phyloP scores from a whole-genome alignment of 2,888 invertebrate genomes.

The Ischnura elegans region DNA sequence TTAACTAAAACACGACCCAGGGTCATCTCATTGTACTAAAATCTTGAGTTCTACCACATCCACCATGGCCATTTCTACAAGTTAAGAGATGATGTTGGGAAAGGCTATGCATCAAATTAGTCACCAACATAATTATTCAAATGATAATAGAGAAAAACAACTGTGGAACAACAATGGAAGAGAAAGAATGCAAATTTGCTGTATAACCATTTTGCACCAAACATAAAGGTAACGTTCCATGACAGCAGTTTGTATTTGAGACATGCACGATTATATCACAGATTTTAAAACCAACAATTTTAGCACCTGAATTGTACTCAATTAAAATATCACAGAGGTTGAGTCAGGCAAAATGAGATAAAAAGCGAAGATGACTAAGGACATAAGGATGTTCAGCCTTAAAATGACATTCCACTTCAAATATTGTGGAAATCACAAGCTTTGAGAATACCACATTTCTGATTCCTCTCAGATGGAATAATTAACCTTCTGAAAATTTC shows the following conservation, averaged over 20 bases:
- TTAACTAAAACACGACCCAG: too few species aligned
- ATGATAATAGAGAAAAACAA: not conserved
- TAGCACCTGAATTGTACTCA: not conserved
- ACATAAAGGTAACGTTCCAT: not conserved
- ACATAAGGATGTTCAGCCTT: not conserved
- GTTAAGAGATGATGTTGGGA: not conserved
- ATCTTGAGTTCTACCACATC: too few species aligned
- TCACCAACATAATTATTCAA: not conserved
- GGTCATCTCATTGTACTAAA: too few species aligned
- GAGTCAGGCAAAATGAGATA: not conserved
- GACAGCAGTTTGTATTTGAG: not conserved
- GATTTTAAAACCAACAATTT: not conserved
- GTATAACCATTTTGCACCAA: not conserved
- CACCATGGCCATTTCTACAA: not conserved
- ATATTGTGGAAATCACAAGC: not conserved
- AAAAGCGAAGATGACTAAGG: not conserved
- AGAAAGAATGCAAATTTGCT: not conserved
- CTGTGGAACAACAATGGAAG: not conserved
- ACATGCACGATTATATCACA: not conserved
- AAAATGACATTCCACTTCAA: not conserved
- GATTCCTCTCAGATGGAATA: not conserved
- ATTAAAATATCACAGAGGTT: not conserved
- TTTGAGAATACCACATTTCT: not conserved
- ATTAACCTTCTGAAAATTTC: too few species aligned
- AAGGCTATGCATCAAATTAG: not conserved